A percentile compares a stretch with the other conserved stretches of the same genome.
Evolutionary conservation across 2,888 invertebrate genomes (phyloP).

Genomic region (Steromphala cineraria): DNA sequence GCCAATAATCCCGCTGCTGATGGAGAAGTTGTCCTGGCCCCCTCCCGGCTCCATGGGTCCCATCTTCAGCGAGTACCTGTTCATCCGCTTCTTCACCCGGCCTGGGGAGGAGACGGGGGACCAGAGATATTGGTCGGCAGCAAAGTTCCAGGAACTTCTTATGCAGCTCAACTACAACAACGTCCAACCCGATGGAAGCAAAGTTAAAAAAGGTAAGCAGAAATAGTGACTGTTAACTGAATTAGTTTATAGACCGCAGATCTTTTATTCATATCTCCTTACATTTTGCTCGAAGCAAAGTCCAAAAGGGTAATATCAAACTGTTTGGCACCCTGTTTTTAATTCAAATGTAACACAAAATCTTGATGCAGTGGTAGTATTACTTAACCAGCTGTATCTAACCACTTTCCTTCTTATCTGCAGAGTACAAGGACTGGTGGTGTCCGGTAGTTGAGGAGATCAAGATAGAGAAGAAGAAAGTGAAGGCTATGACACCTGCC

Average conservation of each 20-base stretch:
- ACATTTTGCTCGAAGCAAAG: no score
- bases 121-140: constrained; percentile 56
- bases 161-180: constrained; percentile 61
- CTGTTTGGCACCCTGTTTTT: no score
- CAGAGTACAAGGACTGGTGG: constrained; percentile 60
- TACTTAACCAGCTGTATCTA: no score
- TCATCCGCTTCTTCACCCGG: constrained; percentile 44
- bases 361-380: no score
- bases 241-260: no score
- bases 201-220: constrained; percentile 39
- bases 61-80: constrained; percentile 62
- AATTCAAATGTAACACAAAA: no score
- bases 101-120: constrained; percentile 38
- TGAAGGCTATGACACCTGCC: neutral
- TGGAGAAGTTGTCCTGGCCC: constrained; percentile 63
- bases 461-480: constrained; percentile 36
- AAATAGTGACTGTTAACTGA: no score
- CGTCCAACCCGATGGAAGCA: constrained; percentile 47
- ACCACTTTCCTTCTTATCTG: neutral
- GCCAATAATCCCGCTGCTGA: constrained; percentile 59
- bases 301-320: no score
- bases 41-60: constrained; percentile 63
- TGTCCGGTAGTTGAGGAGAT: constrained; percentile 50
- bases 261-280: no score
- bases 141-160: constrained; percentile 64